Evolutionary conservation across 37 sponge, comb jelly and placozoan genomes (phyloP), one percentile per base, ranked within the genome.

Genomic region (Chondrosia reniformis): DNA sequence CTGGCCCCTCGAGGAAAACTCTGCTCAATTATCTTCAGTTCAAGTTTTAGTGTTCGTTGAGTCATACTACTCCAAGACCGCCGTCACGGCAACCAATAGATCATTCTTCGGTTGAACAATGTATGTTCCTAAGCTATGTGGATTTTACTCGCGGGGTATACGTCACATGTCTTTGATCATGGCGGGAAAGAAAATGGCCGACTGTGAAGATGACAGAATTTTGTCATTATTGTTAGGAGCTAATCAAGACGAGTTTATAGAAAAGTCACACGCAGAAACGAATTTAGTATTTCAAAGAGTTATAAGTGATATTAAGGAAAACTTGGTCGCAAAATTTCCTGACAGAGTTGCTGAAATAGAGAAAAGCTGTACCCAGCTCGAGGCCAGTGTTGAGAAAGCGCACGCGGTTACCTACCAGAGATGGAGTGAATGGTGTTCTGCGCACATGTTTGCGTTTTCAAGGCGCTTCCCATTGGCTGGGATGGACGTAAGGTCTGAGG

Each of bases 1-100:
- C 72, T 71, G 44, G 84, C 72, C 41, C 80, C 66, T 33, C 76
- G 74, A 13, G 94, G 94, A 41, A 93, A 93, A 45, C 59, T 76
- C 32, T 77, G 83, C 71, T 93, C 94, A 62, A 93, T 75, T 33
- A 93, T 80, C 17, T 80, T 67, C n/a, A 93, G 83, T 62, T 93
- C 94, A 39, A 44, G 42, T 45, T 75, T 49, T 19, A 88, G 82
- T 19, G 82, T 74, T 37, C 44, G 78, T 15, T 57, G 71, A 38
- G 87, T 67, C 87, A 87, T 87, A 49, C 17, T 63, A 39, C 55
- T 3, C 8, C 58, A n/a, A n/a, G n/a, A n/a, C n/a, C n/a, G n/a
- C n/a, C n/a, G n/a, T n/a, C n/a, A n/a, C n/a, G n/a, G n/a, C n/a
- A n/a, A n/a, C n/a, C n/a, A n/a, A n/a, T n/a, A n/a, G n/a, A n/a